A percentile compares a stretch with the other conserved stretches of the same genome.
Evolutionary conservation across 2,113 vertebrate genomes (phyloP).

Genomic region (Coptodon rendalli): DNA sequence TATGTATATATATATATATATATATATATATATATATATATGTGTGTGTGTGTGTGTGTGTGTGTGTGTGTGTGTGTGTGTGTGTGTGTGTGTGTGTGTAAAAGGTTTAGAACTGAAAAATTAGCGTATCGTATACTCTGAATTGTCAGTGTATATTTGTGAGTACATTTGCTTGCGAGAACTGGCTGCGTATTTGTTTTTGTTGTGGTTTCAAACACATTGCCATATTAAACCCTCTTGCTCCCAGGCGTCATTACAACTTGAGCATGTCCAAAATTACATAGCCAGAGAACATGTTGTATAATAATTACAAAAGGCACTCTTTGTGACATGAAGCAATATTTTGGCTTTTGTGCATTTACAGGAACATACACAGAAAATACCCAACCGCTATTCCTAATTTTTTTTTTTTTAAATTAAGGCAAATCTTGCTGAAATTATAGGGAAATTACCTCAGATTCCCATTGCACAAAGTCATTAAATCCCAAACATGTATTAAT

Average conservation of each 20-base stretch:
- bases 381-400: rapidly evolving
- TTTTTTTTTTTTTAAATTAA: not conserved
- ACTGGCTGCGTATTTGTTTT: not conserved
- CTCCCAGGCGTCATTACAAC: not conserved
- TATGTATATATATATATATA: no score
- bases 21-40: no score
- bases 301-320: not conserved
- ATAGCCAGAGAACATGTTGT: not conserved
- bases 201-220: not conserved
- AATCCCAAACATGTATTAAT: not conserved
- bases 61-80: no score
- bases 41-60: no score
- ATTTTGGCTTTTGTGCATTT: not conserved
- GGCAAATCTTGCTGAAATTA: not conserved
- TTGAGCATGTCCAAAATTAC: not conserved
- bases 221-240: not conserved
- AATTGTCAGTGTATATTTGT: not conserved
- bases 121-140: not conserved
- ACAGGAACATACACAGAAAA: not conserved
- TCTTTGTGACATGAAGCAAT: not conserved
- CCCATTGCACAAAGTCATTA: not conserved
- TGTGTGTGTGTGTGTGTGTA: not conserved
- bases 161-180: not conserved
- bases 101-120: not conserved
- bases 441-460: not conserved